Base-by-base conservation (phyloP, 1,140 invertebrate genomes). In the Drepana arcuata region DNA sequence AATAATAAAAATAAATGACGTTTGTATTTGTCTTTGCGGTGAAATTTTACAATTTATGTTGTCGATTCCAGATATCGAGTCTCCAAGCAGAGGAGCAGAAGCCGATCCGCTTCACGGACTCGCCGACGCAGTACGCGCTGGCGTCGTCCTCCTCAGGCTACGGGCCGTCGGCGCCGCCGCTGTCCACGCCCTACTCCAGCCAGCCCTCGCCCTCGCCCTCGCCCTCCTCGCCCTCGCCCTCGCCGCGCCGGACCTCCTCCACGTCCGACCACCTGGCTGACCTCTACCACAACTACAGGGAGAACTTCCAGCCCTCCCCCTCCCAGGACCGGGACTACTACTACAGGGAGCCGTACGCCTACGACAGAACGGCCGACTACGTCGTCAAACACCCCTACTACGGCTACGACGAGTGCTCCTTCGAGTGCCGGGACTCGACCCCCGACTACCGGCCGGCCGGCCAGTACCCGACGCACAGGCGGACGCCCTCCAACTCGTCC, bases 31-130 rank as follows among this genome's bases (percentile, higher is more conserved):
- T 10, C 9, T 13, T 41, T n/a, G n/a, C n/a, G n/a, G n/a, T n/a
- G n/a, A n/a, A n/a, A n/a, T n/a, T n/a, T n/a, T n/a, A n/a, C n/a
- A n/a, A n/a, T n/a, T n/a, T n/a, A n/a, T 27, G 7, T 34, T 13
- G 7, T 7, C 2, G 12, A 10, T 67, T 72, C 2, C 65, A 83
- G 79, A 67, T 80, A 29, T 62, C 75, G 2, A 84, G 72, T 30
- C 58, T 85, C 1, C 82, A 85, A 63, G 51, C 71, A 4, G 84
- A 85, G 30, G 85, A 87, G 11, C 83, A 87, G 31, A 90, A 89
- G 56, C 91, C 92, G 1, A 65, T 92, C 7, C 78, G 91, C 13
- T 93, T 92, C 58, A 92, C 90, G 0, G 92, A 94, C 69, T 92
- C 91, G 1, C 91, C 91, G 2, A 88, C 91, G 39, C 90, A 92